Evolutionary conservation across 2,113 vertebrate genomes (phyloP).

Genomic region (Cochlearius cochlearius): DNA sequence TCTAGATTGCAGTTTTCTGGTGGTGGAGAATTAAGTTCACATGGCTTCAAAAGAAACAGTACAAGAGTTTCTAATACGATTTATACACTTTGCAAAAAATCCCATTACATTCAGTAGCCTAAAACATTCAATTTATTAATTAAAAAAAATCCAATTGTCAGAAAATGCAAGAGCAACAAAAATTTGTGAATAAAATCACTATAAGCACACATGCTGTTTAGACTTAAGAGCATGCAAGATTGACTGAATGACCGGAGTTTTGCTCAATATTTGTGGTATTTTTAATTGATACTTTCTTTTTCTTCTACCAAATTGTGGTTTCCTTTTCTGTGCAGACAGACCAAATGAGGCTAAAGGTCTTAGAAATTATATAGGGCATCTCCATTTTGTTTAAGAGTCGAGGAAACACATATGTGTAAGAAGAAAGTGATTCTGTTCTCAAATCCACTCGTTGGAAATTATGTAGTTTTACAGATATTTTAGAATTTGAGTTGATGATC

Average conservation of each 20-base stretch:
- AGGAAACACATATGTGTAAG: not conserved
- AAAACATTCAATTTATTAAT: not conserved
- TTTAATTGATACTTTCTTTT: not conserved
- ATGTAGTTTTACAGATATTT: not conserved
- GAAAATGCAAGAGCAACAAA: not conserved
- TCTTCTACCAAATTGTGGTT: not conserved
- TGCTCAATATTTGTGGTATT: not conserved
- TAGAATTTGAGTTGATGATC: not conserved
- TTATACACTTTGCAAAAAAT: not conserved
- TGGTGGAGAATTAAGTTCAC: not conserved
- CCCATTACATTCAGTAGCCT: not conserved
- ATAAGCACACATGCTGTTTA: not conserved
- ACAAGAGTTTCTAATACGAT: not conserved
- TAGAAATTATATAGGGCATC: not conserved
- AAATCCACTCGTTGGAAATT: not conserved
- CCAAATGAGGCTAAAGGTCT: not conserved
- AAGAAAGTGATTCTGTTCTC: not conserved
- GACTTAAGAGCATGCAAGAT: not conserved
- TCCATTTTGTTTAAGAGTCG: not conserved
- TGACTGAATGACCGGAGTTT: constrained; percentile 20
- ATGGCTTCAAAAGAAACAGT: not conserved
- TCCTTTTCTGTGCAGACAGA: not conserved
- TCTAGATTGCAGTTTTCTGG: not conserved
- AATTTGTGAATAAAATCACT: not conserved
- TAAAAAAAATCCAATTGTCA: not conserved